Conservation (phyloP, 1,140 invertebrate species). For the Lasioglossum albipes region DNA sequence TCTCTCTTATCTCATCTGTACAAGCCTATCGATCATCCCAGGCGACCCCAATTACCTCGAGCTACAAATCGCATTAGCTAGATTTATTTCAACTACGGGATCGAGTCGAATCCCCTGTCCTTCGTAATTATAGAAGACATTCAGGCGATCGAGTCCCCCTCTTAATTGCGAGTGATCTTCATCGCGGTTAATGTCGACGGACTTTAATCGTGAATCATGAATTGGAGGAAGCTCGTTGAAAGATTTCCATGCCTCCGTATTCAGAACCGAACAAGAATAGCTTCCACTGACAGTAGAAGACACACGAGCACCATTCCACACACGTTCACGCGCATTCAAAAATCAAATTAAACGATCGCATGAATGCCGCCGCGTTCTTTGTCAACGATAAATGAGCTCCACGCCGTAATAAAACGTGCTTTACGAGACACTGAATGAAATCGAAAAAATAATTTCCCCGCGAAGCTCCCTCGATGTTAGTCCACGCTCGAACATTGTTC, state of each 20-base stretch:
- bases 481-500: no score
- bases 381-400: no score
- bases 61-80: constrained; percentile 34
- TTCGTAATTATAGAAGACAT: constrained; percentile 6
- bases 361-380: no score
- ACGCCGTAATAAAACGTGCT: no score
- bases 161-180: constrained; percentile 1
- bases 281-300: background rate
- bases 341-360: no score
- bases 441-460: no score
- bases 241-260: background rate
- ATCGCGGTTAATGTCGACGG: background rate
- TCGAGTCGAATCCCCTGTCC: constrained; percentile 28
- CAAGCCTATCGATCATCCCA: constrained; percentile 53
- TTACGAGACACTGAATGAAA: no score
- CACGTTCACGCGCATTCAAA: no score
- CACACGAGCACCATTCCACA: no score
- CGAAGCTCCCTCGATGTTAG: no score
- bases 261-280: background rate
- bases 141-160: background rate
- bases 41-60: constrained; percentile 12
- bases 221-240: background rate
- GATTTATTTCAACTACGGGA: constrained; percentile 28
- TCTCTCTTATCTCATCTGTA: constrained; percentile 33
- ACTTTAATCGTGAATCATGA: background rate